Conservation (phyloP, 1,140 invertebrate genomes). For the Drosophila biarmipes region DNA sequence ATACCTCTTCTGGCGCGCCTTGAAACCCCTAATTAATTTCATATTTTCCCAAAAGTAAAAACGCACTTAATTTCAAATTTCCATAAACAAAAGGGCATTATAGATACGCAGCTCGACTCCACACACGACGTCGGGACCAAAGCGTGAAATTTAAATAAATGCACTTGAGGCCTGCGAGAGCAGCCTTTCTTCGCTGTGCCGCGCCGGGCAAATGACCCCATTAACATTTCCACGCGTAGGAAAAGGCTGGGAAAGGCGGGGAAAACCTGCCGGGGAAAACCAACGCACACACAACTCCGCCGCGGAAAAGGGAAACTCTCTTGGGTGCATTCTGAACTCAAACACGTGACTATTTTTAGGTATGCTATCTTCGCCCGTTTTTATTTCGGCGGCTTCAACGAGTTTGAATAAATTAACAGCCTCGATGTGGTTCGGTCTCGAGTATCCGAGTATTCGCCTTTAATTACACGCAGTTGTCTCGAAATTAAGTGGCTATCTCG, state of each 20-base stretch:
- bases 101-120: background rate
- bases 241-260: background rate
- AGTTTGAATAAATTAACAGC: slow-evolving; percentile 73
- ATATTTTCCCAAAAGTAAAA: background rate
- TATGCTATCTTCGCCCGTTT: slow-evolving; percentile 19
- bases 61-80: slow-evolving; percentile 17
- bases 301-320: slow-evolving; percentile 21
- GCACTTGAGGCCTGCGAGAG: slow-evolving; percentile 44
- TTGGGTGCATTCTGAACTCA: slow-evolving; percentile 56
- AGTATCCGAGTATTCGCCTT: slow-evolving; percentile 53
- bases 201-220: slow-evolving; percentile 71
- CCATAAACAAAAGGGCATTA: slow-evolving; percentile 28
- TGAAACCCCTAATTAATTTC: slow-evolving; percentile 7
- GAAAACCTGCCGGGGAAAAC: slow-evolving; percentile 15
- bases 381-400: slow-evolving; percentile 39
- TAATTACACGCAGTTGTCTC: slow-evolving; percentile 67
- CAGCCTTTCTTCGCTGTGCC: slow-evolving; percentile 28
- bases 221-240: slow-evolving; percentile 65
- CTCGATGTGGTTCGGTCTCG: slow-evolving; percentile 23
- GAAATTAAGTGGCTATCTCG: slow-evolving; percentile 41
- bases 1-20: background rate
- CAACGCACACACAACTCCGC: background rate
- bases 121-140: slow-evolving; percentile 31
- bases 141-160: slow-evolving; percentile 59
- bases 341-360: slow-evolving; percentile 52